Base-by-base conservation (phyloP, 2,888 invertebrate species). In the Chloroclystis v-ata region DNA sequence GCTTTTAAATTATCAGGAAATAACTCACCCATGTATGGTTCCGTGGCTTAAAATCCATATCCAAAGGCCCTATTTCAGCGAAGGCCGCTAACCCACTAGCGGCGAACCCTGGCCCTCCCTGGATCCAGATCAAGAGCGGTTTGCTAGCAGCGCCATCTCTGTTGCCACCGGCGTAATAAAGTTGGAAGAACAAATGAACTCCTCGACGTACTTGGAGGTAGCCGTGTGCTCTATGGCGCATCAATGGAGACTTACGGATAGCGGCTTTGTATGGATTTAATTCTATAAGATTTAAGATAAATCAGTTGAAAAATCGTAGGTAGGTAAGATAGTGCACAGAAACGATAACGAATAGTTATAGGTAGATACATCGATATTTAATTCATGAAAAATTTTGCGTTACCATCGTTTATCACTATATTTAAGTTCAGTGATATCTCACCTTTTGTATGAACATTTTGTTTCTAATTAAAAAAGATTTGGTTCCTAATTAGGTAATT, bases 41-140 rank as follows among this genome's bases (percentile, higher is more conserved):
- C 37, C 96, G 90, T 2, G 90, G 88, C 8, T 91, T 77, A 55
- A 93, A 82, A 29, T 93, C 76, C 45, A 91, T 82, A 69, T 92
- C 91, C 14, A 93, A 69, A 0, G 96, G 95, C 0, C 96, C 96
- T 33, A 96, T 80, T 80, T 96, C 95, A 55, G 92, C 92, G 70
- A 97, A 96, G 72, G 96, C 97, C 9, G 95, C 97, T 70, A 92
- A 92, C 0, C 94, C 94, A n/a, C 92, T 92, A 1, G 94, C 93
- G 0, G 94, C 94, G n/a, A 91, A 91, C 0, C 91, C 97, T 0
- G 97, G 97, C 0, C 97, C 97, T 14, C 97, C 97, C 89, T 97
- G 94, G 12, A 97, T 88, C 96, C 97, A 97, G 65, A 97, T 92
- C 32, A 95, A 86, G 5, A 96, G 75, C 0, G 97, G 97, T 45